Evolutionary conservation across 2,888 invertebrate species (phyloP), one percentile per base, ranked within the genome.

Genomic region (Dexiosoma caninum): DNA sequence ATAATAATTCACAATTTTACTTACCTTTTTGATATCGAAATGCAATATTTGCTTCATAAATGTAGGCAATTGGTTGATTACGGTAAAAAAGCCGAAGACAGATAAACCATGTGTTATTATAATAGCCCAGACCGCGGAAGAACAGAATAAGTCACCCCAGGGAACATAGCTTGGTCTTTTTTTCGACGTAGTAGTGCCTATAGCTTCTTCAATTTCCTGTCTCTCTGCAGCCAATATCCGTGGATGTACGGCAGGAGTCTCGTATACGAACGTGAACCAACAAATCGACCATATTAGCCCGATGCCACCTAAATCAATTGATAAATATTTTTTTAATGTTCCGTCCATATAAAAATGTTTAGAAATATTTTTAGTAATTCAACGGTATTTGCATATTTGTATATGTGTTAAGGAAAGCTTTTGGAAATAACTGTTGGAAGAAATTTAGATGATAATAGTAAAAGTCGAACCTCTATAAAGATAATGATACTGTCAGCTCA

Each of bases 41-140:
- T 93, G 91, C 62, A 96, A 91, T 83, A 96, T 95, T 86, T 94
- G 93, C 89, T 95, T 94, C 93, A 96, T 95, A 89, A 95, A 97
- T 1, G 95, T 95, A 6, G 97, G 97, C 85, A 97, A 91, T 86
- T 96, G 96, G 90, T 96, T 95, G 83, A 96, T 94, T 35, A 97
- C 94, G 10, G 95, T 96, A 90, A 96, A 96, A 91, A 96, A 96
- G 0, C 96, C 95, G 91, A 96, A 97, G 57, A 96, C 96, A 6
- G 95, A 95, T 71, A 95, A 93, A 0, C 93, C 95, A 87, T 96
- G 96, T 0, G 95, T 95, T 74, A 96, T 90, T 83, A 96, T 93
- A 87, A 96, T 95, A 12, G 96, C 95, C 96, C 96, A 96, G 5
- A 96, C 96, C 0, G 96, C 95, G 0, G 92, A 86, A 0, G 96